Evolutionary conservation across 1,140 invertebrate genomes (phyloP).

Genomic region (Penaeus vannamei): DNA sequence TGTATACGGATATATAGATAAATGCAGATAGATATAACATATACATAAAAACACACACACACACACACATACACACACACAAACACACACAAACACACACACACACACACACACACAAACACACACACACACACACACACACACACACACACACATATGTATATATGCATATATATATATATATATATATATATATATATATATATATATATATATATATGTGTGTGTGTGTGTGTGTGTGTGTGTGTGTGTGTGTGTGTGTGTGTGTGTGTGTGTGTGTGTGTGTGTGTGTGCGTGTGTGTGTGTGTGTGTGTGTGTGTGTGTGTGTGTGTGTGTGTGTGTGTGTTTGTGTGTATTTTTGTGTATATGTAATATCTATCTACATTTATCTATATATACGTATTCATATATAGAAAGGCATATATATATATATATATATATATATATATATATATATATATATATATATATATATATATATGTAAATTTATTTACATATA

Average conservation of each 20-base stretch:
- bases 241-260: neutral
- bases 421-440: neutral
- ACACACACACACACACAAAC: neutral
- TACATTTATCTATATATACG: no score
- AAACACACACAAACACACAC: neutral
- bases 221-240: neutral
- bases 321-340: conserved; percentile 16
- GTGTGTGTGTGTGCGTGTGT: conserved; percentile 5
- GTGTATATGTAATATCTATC: no score
- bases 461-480: conserved; percentile 2
- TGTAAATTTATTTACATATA: no score
- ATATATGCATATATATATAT: conserved; percentile 14
- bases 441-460: conserved; percentile 18
- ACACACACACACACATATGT: conserved; percentile 16
- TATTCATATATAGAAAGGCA: neutral
- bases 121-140: conserved; percentile 1
- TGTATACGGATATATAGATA: neutral
- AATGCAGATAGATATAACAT: no score
- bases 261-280: neutral
- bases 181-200: conserved; percentile 21
- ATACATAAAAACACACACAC: neutral
- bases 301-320: neutral
- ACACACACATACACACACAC: neutral
- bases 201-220: conserved; percentile 28
- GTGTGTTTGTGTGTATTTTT: neutral